Conservation (phyloP, 1,140 invertebrate genomes). For the Andricus grossulariae region DNA sequence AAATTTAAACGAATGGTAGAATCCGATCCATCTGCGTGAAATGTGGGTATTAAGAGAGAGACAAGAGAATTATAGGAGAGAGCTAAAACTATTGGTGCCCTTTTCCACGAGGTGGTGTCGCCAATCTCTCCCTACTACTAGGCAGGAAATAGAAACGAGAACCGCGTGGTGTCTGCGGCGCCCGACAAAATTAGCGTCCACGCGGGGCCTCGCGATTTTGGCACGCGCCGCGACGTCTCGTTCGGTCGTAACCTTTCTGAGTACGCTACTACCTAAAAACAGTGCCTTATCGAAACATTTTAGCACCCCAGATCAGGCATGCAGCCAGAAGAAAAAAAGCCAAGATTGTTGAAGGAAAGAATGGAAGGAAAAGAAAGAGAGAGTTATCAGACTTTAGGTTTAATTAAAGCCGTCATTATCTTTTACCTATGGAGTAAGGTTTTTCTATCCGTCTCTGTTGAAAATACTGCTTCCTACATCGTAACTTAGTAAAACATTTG, state of each 20-base stretch:
- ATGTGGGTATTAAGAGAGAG: conserved; percentile 27
- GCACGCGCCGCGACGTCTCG: conserved; percentile 52
- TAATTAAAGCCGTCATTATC: too few relatives aligned
- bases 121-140: conserved; percentile 47
- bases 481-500: too few relatives aligned
- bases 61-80: conserved; percentile 4
- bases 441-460: too few relatives aligned
- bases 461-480: too few relatives aligned
- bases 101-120: conserved; percentile 36
- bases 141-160: conserved; percentile 62
- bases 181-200: conserved; percentile 70
- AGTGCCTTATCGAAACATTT: conserved; percentile 18
- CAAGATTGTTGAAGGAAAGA: too few relatives aligned
- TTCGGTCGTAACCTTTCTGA: conserved; percentile 40
- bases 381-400: too few relatives aligned
- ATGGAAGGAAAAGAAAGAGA: too few relatives aligned
- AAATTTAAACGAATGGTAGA: background rate
- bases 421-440: too few relatives aligned
- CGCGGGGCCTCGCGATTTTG: conserved; percentile 67
- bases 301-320: conserved; percentile 20
- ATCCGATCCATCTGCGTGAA: background rate
- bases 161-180: conserved; percentile 72
- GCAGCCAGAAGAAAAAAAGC: conserved; percentile 18
- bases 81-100: conserved; percentile 28
- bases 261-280: conserved; percentile 1